phyloP scores from a whole-genome alignment of 2,797 vertebrate genomes.

The Scolopax rusticola region DNA sequence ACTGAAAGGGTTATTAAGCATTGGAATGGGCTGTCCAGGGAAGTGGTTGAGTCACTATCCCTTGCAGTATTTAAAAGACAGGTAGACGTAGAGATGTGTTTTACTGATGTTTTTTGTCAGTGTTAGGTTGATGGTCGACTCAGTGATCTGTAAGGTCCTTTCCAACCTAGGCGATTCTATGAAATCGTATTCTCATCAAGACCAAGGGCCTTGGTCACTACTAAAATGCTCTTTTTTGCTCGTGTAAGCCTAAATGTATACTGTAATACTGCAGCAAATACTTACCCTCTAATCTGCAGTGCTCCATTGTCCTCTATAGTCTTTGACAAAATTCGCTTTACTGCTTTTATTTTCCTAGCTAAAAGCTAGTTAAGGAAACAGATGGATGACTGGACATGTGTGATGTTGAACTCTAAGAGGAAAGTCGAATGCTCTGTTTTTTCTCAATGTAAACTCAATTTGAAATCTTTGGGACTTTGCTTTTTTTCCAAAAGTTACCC shows the following conservation, averaged over 20 bases:
- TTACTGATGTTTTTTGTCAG: too few species aligned
- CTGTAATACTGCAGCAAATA: neutral
- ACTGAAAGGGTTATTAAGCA: too few species aligned
- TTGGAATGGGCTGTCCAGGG: too few species aligned
- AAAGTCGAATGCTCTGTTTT: neutral
- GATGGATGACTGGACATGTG: neutral
- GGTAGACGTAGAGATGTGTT: too few species aligned
- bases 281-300: neutral
- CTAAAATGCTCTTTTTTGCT: neutral
- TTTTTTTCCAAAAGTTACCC: neutral
- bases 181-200: neutral
- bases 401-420: neutral
- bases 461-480: neutral
- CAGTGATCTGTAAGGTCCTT: too few species aligned
- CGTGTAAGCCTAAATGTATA: neutral
- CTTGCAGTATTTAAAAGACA: too few species aligned
- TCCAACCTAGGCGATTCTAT: too few species aligned
- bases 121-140: too few species aligned
- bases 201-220: neutral
- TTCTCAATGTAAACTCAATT: neutral
- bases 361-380: neutral
- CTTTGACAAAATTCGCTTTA: neutral
- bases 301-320: neutral
- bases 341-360: neutral
- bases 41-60: too few species aligned